Evolutionary conservation across 2,888 invertebrate species (phyloP).

Genomic region (Mythimna ferrago): DNA sequence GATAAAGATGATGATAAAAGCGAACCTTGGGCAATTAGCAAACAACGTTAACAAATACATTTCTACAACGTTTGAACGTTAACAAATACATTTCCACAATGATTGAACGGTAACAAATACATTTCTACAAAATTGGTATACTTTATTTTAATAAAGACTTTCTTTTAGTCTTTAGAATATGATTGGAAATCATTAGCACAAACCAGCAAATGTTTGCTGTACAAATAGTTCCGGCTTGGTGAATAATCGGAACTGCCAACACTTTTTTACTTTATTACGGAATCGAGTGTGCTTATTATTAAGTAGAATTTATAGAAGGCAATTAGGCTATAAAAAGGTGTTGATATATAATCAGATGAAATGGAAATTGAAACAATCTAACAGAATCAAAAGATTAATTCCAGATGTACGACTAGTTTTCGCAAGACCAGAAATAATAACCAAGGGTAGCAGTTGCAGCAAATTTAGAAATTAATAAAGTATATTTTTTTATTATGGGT

Average conservation of each 20-base stretch:
- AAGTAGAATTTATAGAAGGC: not conserved
- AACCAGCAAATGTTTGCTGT: slow-evolving; percentile 1
- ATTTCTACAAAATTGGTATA: not conserved
- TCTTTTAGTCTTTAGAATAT: too few species aligned
- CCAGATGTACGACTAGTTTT: not conserved
- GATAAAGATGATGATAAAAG: too few species aligned
- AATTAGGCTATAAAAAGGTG: not conserved
- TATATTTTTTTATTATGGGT: too few species aligned
- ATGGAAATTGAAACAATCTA: not conserved
- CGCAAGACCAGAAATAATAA: not conserved
- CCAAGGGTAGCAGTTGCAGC: not conserved
- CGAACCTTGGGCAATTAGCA: too few species aligned
- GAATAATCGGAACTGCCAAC: not conserved
- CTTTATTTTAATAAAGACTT: too few species aligned
- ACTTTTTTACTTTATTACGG: not conserved
- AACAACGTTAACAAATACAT: too few species aligned
- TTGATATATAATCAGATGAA: not conserved
- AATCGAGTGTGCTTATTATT: not conserved
- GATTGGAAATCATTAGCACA: not conserved
- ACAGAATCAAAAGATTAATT: not conserved
- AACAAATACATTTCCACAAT: too few species aligned
- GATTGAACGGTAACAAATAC: too few species aligned
- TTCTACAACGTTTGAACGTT: too few species aligned
- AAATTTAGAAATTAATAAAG: not conserved
- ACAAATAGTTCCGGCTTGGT: slow-evolving; percentile 7